Base-by-base conservation (phyloP, 2,113 vertebrate genomes). In the Gallinago undulata region DNA sequence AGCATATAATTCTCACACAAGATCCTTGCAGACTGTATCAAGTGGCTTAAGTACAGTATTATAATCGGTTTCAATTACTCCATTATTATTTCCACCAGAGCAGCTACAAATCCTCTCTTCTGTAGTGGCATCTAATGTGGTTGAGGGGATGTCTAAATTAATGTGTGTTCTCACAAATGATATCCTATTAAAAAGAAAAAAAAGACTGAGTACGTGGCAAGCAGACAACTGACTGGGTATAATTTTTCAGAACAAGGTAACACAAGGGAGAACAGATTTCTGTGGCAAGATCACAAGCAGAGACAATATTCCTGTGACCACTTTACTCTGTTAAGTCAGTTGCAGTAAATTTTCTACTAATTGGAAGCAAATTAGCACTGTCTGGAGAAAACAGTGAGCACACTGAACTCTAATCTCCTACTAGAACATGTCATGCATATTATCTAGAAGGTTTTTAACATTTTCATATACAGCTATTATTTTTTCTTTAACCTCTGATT, bases 301-400 rank as follows among this genome's bases (percentile, higher is more conserved):
- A 82, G 78, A 62, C 80, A 95, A 84, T 96, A 95, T 96, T 94
- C 63, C 69, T 95, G 79, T 94, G 90, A 94, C 93, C 77, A 87
- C 55, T 78, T 87, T 64, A 94, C 43, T 75, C 87, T 93, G 73
- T 91, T 97, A 97, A 98, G 33, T 95, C 90, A 96, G 93, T 97
- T 84, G 78, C 89, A 94, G 84, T 92, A 94, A 51, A 89, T 96
- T 98, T 96, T 97, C 93, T 96, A 89, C 96, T 98, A 97, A 97
- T 95, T 98, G 90, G 93, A 97, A 98, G 98, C 94, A 97, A 98
- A 98, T 98, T 97, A 97, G 33, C 76, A 78, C 91, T 96, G 90
- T 97, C 97, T 97, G 89, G 87, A 98, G 92, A 97, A 94, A 98
- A 97, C 94, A 97, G 90, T 84, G 75, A 60, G 62, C 94, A 94